These are phyloP conservation scores for Drosophila lowei DNA, from an alignment of 1,140 invertebrate genomes.

Conservation along the genomic window DNA sequence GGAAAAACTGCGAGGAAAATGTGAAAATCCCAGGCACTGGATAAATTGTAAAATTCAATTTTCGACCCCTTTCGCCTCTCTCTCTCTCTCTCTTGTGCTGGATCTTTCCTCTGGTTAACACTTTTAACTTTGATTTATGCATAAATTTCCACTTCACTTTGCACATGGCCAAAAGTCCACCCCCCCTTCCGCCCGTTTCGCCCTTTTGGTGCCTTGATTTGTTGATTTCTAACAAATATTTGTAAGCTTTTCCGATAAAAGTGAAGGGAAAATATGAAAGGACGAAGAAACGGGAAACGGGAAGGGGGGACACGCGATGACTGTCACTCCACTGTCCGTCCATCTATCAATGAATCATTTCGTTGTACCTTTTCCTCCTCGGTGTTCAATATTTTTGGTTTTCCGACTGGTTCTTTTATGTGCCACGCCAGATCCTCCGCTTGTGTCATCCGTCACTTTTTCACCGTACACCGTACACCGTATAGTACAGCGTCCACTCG, in stretches of 20 bases:
- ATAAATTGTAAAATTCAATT: constrained; percentile 75
- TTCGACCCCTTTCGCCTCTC: constrained; percentile 49
- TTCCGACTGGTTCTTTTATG: constrained; percentile 42
- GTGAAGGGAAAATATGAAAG: neutral
- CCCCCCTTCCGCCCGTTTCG: neutral
- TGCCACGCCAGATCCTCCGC: constrained; percentile 6
- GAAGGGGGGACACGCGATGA: constrained; percentile 59
- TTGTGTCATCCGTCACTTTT: constrained; percentile 67
- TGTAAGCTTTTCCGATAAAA: constrained; percentile 62
- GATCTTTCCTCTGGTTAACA: constrained; percentile 63
- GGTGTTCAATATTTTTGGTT: neutral
- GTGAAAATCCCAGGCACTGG: constrained; percentile 14
- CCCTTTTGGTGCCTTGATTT: constrained; percentile 55
- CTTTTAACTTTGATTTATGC: constrained; percentile 80
- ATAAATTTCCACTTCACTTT: constrained; percentile 79
- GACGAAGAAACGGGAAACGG: no score
- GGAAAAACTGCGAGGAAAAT: constrained; percentile 1
- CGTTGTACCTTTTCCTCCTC: no score
- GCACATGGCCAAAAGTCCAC: constrained; percentile 53
- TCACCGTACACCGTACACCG: no score
- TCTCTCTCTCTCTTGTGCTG: constrained; percentile 14
- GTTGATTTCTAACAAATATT: constrained; percentile 77
- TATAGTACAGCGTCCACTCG: no score
- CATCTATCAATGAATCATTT: constrained; percentile 71
- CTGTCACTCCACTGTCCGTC: constrained; percentile 36